Percentiles rank a stretch among this genome's conserved stretches.
phyloP scores from a whole-genome alignment of 2,113 vertebrate species.

The Lagopus leucura region DNA sequence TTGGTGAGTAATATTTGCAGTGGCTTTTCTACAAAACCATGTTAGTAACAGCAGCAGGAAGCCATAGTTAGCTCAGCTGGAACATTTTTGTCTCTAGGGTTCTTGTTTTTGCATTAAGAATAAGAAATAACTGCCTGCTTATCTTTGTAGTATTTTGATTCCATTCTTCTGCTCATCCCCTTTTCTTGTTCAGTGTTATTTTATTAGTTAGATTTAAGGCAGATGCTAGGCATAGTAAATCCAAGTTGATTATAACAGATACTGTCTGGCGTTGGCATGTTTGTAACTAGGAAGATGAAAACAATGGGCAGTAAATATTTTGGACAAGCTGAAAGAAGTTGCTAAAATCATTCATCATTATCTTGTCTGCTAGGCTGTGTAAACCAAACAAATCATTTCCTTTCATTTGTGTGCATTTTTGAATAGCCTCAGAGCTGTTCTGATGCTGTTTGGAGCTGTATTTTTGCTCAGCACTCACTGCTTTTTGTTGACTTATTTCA shows the following conservation, averaged over 20 bases:
- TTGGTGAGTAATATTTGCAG: constrained; percentile 25
- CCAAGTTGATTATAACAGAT: constrained; percentile 23
- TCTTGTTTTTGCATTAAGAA: background rate
- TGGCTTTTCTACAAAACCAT: background rate
- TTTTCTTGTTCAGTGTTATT: background rate
- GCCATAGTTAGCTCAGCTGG: constrained; percentile 43
- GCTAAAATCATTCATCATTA: constrained; percentile 44
- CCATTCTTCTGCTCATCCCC: background rate
- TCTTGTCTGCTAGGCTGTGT: background rate
- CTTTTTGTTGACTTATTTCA: background rate
- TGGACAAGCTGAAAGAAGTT: constrained; percentile 45
- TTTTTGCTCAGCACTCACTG: background rate
- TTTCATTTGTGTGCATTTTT: background rate
- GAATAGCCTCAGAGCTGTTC: background rate
- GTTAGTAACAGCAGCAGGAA: constrained; percentile 53
- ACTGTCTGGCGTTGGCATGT: background rate
- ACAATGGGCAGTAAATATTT: constrained; percentile 59
- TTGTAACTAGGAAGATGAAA: constrained; percentile 47
- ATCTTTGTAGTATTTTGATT: background rate
- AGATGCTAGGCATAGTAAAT: constrained; percentile 39
- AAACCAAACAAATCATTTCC: background rate
- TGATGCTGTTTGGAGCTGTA: background rate
- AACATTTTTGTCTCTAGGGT: constrained; percentile 23
- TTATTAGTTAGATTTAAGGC: background rate
- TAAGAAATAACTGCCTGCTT: constrained; percentile 38